Conservation (phyloP, 1,140 invertebrate species). For the Lepidotrigona ventralis region DNA sequence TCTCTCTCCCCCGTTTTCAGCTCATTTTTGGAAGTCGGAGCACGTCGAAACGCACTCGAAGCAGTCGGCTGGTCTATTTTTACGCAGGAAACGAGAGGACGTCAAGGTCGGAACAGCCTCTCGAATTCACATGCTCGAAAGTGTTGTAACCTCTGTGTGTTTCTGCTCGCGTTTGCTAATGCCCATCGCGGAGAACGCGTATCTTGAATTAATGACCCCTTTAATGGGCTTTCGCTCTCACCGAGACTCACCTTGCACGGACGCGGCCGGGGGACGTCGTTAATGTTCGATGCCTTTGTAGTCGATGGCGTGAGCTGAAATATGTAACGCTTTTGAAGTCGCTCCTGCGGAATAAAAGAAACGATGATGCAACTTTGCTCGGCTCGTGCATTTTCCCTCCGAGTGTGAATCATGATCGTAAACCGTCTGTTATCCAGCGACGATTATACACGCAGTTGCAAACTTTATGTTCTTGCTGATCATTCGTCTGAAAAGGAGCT, state of each 20-base stretch:
- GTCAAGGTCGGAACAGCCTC: slow-evolving; percentile 45
- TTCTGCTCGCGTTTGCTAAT: slow-evolving; percentile 9
- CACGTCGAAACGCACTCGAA: slow-evolving; percentile 32
- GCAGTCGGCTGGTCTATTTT: slow-evolving; percentile 51
- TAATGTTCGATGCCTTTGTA: not conserved
- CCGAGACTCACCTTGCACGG: not conserved
- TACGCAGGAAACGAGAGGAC: not conserved
- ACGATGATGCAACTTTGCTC: not conserved
- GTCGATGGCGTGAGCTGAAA: too few species aligned
- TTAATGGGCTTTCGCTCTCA: slow-evolving; percentile 6
- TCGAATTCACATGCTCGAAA: slow-evolving; percentile 41
- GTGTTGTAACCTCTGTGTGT: not conserved
- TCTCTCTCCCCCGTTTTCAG: not conserved
- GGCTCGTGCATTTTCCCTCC: not conserved
- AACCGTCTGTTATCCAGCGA: not conserved
- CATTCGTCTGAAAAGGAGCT: not conserved
- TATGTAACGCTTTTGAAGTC: not conserved
- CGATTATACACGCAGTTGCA: too few species aligned
- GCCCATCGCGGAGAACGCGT: not conserved
- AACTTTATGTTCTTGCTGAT: not conserved
- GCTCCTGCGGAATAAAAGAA: not conserved
- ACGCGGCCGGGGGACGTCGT: not conserved
- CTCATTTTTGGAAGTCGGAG: slow-evolving; percentile 17
- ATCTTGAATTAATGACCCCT: slow-evolving; percentile 21
- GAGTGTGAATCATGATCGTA: not conserved